Evolutionary conservation across 92 coral and sea anemone genomes (phyloP), one percentile per base, ranked within the genome.

Genomic region (Porites evermanni): DNA sequence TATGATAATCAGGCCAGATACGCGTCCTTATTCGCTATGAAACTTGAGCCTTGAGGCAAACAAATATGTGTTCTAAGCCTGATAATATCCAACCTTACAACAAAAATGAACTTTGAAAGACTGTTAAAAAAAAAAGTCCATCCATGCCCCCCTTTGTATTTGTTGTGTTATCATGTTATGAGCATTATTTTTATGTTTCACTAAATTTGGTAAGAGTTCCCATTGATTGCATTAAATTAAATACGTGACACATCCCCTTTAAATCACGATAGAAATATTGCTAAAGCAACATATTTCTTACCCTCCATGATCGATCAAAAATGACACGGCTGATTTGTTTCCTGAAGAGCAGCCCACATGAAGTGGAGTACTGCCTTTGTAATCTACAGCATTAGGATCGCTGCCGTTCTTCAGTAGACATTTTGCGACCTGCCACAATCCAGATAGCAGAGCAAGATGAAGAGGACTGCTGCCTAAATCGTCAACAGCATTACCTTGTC

Each of bases 351-450:
- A 71, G 75, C 75, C 75, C 0, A 75, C 67, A n/a, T 75, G 80
- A 4, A 75, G 80, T 13, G 80, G 66, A 11, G 80, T 75, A 54
- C 64, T 53, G 44, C 47, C 67, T 60, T 60, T 54, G 54, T 60
- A 54, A 19, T 75, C 80, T 7, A 7, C 67, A 54, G 80, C 67
- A 18, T 75, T 53, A 2, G 67, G 65, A 60, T 75, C 64, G 10
- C 80, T 60, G 67, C 80, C 80, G 19, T 75, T 67, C 64, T 75
- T 75, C 65, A 75, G 32, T 67, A 75, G 80, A 29, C 14, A 58
- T 20, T 32, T 26, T 21, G 16, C 63, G 8, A 70, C 1, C 14
- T 12, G n/a, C 18, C 64, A 54, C 20, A 11, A 23, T 44, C 61
- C 44, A 12, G 58, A 8, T 11, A 26, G 24, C 66, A 63, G 12